phyloP scores from a whole-genome alignment of 2,888 invertebrate species.

The Tachina fera region DNA sequence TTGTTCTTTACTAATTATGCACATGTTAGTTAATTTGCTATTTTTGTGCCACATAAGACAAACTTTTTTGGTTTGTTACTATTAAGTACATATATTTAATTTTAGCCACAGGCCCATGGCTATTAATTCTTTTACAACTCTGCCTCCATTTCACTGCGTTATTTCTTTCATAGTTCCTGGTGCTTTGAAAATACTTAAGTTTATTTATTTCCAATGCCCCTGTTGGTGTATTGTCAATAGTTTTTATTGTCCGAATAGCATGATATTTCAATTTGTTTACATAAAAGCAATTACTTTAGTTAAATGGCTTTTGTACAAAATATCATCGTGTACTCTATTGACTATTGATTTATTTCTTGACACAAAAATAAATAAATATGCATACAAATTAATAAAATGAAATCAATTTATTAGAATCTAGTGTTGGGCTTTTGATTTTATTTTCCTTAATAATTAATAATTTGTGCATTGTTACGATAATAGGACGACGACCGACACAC shows the following conservation, averaged over 20 bases:
- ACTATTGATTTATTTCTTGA: neutral
- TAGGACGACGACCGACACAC: no score
- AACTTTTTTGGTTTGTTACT: no score
- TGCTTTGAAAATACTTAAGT: slow-evolving; percentile 25
- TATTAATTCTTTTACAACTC: neutral
- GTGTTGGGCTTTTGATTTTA: slow-evolving; percentile 4
- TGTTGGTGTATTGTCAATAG: neutral
- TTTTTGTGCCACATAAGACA: no score
- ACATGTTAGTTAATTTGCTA: no score
- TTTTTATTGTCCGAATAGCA: slow-evolving; percentile 9
- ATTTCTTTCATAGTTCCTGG: neutral
- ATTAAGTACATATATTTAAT: no score
- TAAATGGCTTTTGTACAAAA: slow-evolving; percentile 43
- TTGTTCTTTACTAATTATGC: no score
- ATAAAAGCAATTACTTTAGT: slow-evolving; percentile 24
- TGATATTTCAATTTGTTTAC: slow-evolving; percentile 56
- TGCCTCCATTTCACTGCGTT: neutral
- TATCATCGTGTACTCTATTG: neutral
- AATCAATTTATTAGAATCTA: slow-evolving; percentile 28
- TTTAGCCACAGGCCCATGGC: no score
- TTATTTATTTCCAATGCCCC: slow-evolving; percentile 11
- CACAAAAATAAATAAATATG: slow-evolving; percentile 29
- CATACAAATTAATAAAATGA: slow-evolving; percentile 11
- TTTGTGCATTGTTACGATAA: no score
- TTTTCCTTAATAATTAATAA: neutral